Percentiles rank a stretch among this genome's conserved stretches.
Evolutionary conservation across 2,888 invertebrate genomes (phyloP).

Genomic region (Micoletzkya japonica): DNA sequence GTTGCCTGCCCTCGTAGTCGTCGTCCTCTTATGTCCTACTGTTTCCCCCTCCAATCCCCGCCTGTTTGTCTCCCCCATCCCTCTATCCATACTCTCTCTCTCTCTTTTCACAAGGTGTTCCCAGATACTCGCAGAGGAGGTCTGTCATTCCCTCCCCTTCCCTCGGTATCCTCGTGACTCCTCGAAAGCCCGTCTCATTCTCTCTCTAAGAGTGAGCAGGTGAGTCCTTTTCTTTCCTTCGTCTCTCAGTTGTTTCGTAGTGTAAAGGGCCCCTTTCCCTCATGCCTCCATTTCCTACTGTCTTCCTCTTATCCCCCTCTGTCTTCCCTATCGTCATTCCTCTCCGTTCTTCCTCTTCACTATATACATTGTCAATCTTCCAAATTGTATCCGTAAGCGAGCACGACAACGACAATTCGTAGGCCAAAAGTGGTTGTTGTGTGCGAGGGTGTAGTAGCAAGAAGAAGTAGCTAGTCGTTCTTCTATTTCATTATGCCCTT

Average conservation of each 20-base stretch:
- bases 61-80: background rate
- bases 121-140: too few species aligned
- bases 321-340: background rate
- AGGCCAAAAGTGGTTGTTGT: too few species aligned
- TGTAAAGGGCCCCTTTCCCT: conserved; percentile 2
- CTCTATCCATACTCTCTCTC: background rate
- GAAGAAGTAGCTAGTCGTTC: too few species aligned
- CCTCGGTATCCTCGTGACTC: background rate
- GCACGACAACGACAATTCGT: conserved; percentile 7
- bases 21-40: too few species aligned
- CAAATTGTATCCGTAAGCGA: background rate
- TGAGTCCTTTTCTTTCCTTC: background rate
- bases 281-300: background rate
- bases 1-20: background rate
- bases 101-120: background rate
- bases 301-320: background rate
- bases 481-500: too few species aligned
- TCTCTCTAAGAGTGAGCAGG: background rate
- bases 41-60: conserved; percentile 5
- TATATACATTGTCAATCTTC: background rate
- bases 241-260: background rate
- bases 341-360: background rate
- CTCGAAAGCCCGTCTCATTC: background rate
- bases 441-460: too few species aligned
- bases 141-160: background rate